phyloP scores from a whole-genome alignment of 2,888 invertebrate genomes.

The Catocala fraxini region DNA sequence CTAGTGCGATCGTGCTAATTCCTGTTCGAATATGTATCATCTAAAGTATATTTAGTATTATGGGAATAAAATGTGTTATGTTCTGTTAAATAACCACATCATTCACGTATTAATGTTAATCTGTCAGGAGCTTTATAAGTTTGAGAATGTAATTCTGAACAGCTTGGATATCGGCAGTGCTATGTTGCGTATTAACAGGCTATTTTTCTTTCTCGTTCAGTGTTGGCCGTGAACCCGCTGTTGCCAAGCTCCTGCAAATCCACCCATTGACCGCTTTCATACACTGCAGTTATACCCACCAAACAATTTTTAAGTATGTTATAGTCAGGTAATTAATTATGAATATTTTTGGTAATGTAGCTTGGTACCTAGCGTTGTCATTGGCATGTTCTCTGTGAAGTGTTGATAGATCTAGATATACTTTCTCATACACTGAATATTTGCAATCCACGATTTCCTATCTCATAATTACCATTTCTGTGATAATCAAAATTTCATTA shows the following conservation, averaged over 20 bases:
- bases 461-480: slow-evolving; percentile 13
- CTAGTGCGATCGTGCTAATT: too few species aligned
- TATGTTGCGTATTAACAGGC: slow-evolving; percentile 53
- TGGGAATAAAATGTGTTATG: too few species aligned
- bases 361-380: neutral
- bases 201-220: slow-evolving; percentile 76
- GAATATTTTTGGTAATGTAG: slow-evolving; percentile 8
- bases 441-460: neutral
- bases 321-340: slow-evolving; percentile 33
- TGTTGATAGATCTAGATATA: too few species aligned
- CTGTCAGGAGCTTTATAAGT: too few species aligned
- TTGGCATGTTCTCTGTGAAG: too few species aligned
- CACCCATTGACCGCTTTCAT: slow-evolving; percentile 15
- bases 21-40: too few species aligned
- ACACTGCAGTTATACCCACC: slow-evolving; percentile 26
- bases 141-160: too few species aligned
- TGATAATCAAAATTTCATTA: slow-evolving; percentile 14
- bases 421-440: too few species aligned
- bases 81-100: too few species aligned
- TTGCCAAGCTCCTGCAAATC: slow-evolving; percentile 37
- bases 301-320: slow-evolving; percentile 36
- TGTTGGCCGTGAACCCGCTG: slow-evolving; percentile 76
- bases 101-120: too few species aligned
- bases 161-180: too few species aligned
- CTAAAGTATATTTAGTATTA: too few species aligned